phyloP scores from a whole-genome alignment of 1,140 invertebrate species.

The Octopus sinensis region DNA sequence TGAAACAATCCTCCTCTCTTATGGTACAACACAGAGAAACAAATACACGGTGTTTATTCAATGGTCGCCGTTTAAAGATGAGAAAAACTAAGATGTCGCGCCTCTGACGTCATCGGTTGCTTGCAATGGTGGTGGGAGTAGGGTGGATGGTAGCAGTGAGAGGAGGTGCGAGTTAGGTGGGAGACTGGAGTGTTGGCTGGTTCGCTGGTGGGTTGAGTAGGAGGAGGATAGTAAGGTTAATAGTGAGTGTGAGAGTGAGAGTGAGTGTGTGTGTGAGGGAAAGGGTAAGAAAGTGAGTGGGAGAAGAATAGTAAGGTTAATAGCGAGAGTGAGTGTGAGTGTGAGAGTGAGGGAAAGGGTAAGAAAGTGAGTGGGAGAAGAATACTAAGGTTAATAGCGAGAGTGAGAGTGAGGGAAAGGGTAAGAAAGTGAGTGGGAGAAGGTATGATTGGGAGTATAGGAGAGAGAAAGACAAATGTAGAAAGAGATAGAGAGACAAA shows the following conservation, averaged over 20 bases:
- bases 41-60: too few relatives aligned
- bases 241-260: not conserved
- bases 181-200: too few relatives aligned
- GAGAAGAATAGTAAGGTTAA: not conserved
- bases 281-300: not conserved
- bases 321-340: not conserved
- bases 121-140: too few relatives aligned
- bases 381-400: not conserved
- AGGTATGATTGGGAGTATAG: not conserved
- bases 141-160: too few relatives aligned
- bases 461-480: not conserved
- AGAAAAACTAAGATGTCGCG: too few relatives aligned
- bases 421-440: not conserved
- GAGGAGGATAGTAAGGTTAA: not conserved
- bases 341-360: not conserved
- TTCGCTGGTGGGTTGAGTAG: not conserved
- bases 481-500: not conserved
- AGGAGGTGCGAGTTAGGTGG: too few relatives aligned
- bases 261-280: not conserved
- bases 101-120: too few relatives aligned
- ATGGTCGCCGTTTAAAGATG: too few relatives aligned
- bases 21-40: too few relatives aligned
- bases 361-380: not conserved
- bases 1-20: too few relatives aligned
- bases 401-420: not conserved